Percentiles rank a stretch among this genome's conserved stretches.
Evolutionary conservation across 2,888 invertebrate species (phyloP).

Genomic region (Ormyrus nitidulus): DNA sequence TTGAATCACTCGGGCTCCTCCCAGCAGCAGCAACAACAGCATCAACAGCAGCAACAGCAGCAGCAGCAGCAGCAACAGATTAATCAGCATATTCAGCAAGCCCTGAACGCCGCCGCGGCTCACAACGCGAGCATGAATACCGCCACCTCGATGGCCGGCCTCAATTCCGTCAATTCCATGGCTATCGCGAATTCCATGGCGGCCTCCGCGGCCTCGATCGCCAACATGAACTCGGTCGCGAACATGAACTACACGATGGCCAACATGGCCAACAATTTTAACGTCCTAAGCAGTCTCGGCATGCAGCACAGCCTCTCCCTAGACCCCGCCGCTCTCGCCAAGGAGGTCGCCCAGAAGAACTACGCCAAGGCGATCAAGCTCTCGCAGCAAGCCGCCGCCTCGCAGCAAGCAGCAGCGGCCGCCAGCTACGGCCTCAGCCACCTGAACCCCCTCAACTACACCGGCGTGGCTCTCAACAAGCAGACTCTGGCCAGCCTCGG

Average conservation of each 20-base stretch:
- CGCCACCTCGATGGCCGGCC: constrained; percentile 68
- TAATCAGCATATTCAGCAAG: constrained; percentile 76
- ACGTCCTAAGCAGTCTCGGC: constrained; percentile 65
- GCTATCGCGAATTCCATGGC: constrained; percentile 63
- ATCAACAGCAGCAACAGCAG: no score
- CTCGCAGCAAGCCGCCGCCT: constrained; percentile 75
- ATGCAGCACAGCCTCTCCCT: constrained; percentile 56
- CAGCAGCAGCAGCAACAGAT: constrained; percentile 33
- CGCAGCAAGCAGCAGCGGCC: constrained; percentile 59
- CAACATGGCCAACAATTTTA: constrained; percentile 66
- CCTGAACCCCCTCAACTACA: constrained; percentile 81
- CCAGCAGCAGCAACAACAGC: constrained; percentile 48
- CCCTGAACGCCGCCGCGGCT: constrained; percentile 58
- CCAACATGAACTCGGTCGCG: constrained; percentile 61
- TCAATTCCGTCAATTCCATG: constrained; percentile 65
- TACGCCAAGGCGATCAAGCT: constrained; percentile 86
- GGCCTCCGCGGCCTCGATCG: constrained; percentile 62
- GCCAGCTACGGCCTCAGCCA: constrained; percentile 73
- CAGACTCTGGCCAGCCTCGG: constrained; percentile 74
- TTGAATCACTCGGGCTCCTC: constrained; percentile 71
- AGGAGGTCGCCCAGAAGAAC: constrained; percentile 89
- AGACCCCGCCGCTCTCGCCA: constrained; percentile 84
- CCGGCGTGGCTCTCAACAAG: constrained; percentile 84
- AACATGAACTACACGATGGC: constrained; percentile 68
- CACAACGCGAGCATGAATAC: constrained; percentile 64